Evolutionary conservation across 53 echinoderm and acorn worm genomes (phyloP), one percentile per base, ranked within the genome.

Genomic region (Antedon mediterranea): DNA sequence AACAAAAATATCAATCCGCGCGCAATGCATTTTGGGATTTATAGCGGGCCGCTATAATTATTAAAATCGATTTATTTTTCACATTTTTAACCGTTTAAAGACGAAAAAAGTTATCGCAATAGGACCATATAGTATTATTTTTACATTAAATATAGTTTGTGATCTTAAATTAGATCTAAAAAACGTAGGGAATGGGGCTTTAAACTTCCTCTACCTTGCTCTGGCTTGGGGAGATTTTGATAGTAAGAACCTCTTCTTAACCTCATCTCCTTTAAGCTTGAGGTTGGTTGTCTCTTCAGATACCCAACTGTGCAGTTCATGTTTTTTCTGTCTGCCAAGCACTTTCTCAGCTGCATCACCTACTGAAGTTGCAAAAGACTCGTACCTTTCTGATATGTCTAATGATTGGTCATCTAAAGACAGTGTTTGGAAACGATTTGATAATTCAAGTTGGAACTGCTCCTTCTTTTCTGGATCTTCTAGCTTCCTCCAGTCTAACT

Each of bases 231-330:
- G 14, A 30, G 82, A 75, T 28, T 43, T 75, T n/a, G 76, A 82
- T 7, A 43, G 43, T 30, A 27, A 1, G 32, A 74, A 75, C 33
- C 28, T 75, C 32, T 43, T 74, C 70, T 82, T 82, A 0, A 82
- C 82, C 70, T 82, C 75, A 75, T 76, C 82, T n/a, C 82, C 9
- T 31, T 75, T 77, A 0, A 0, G 18, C 28, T 32, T 82, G 29
- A 82, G 13, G 20, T 18, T n/a, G 31, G 43, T 30, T 43, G 82
- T 43, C 3, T 29, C 44, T n/a, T 82, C 82, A 28, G 83, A 72
- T 15, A 83, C 83, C 77, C 77, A 83, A 72, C 72, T 83, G 31
- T 83, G 83, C 33, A 83, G 43, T 0, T 77, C 77, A 31, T 71
- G 78, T 31, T 83, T 77, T 72, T 28, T 29, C 18, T 71, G 3